Conservation (phyloP, 37 sponge, comb jelly and placozoan genomes). For the Cladorhizidae sp. region DNA sequence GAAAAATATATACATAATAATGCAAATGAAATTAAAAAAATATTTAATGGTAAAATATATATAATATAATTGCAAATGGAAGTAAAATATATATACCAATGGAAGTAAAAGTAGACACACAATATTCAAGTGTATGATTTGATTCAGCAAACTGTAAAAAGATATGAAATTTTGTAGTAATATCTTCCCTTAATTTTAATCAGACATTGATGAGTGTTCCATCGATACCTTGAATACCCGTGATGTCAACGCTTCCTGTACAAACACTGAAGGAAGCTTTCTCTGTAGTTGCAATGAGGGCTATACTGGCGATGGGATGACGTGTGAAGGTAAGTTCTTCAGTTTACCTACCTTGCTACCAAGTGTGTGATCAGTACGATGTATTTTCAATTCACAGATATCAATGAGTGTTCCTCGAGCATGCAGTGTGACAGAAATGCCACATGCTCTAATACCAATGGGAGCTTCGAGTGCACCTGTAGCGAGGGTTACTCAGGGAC, state of each 20-base stretch:
- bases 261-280: constrained; percentile 60
- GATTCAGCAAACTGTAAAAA: too few relatives aligned
- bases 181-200: too few relatives aligned
- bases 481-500: constrained; percentile 29
- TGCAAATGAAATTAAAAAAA: too few relatives aligned
- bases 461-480: constrained; percentile 50
- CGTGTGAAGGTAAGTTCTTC: constrained; percentile 9
- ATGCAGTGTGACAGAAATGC: constrained; percentile 22
- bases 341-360: neutral
- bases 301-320: constrained; percentile 19
- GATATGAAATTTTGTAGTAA: too few relatives aligned
- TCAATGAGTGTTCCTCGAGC: neutral
- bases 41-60: too few relatives aligned
- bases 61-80: too few relatives aligned
- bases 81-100: too few relatives aligned
- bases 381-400: neutral
- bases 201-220: constrained; percentile 75
- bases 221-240: neutral
- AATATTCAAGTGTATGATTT: too few relatives aligned
- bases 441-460: constrained; percentile 32
- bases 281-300: constrained; percentile 35
- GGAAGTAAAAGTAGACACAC: too few relatives aligned
- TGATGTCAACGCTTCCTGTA: constrained; percentile 35
- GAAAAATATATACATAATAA: too few relatives aligned
- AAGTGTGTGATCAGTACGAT: neutral